Evolutionary conservation across 2,797 vertebrate genomes (phyloP).

Genomic region (Apodemus agrarius): DNA sequence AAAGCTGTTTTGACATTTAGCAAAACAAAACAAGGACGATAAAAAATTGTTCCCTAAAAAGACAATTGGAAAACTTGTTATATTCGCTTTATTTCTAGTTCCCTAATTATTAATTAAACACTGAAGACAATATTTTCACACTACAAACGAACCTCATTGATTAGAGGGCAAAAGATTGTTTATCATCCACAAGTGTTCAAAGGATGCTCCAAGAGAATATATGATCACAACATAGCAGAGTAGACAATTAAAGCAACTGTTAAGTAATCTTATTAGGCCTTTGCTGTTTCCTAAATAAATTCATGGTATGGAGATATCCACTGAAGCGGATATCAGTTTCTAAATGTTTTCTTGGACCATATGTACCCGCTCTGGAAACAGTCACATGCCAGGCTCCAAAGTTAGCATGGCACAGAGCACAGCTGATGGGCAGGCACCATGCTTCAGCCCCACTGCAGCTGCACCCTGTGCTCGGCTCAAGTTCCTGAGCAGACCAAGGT

Average conservation of each 20-base stretch:
- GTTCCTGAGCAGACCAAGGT: no score
- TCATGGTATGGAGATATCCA: not conserved
- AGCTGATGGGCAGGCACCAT: no score
- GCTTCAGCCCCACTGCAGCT: no score
- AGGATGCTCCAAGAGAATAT: not conserved
- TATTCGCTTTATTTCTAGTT: slow-evolving; percentile 52
- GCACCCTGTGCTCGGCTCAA: no score
- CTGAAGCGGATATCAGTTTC: not conserved
- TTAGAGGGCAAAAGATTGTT: not conserved
- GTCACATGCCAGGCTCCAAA: not conserved
- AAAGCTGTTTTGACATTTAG: not conserved
- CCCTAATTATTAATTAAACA: slow-evolving; percentile 47
- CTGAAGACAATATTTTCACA: slow-evolving; percentile 21
- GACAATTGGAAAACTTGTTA: not conserved
- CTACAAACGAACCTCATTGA: not conserved
- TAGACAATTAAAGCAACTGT: not conserved
- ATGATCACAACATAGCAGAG: not conserved
- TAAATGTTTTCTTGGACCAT: not conserved
- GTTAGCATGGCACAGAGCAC: no score
- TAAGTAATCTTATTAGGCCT: not conserved
- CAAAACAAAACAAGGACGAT: not conserved
- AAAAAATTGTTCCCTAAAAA: not conserved
- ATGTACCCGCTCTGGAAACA: not conserved
- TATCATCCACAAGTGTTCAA: not conserved
- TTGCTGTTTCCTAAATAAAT: not conserved